These are phyloP conservation scores for Neodontobutis hainanensis DNA, from an alignment of 2,113 vertebrate species.

Conservation along the genomic window DNA sequence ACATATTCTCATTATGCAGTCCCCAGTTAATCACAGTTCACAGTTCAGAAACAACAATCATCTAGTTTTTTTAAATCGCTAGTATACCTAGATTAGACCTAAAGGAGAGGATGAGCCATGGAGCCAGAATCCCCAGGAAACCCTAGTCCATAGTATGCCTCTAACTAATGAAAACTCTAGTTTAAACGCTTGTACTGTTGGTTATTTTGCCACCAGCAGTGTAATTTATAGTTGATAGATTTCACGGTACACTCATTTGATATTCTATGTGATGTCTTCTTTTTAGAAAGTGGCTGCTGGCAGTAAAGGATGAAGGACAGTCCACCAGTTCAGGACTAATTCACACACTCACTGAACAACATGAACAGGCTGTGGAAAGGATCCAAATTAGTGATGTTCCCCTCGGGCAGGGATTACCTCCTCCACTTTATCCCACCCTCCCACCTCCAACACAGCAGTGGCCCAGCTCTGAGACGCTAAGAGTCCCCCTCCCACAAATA, in stretches of 20 bases:
- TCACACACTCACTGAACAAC: constrained; percentile 46
- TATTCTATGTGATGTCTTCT: constrained; percentile 5
- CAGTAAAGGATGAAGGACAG: constrained; percentile 22
- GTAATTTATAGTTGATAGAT: background rate
- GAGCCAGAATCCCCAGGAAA: too few species aligned
- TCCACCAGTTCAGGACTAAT: constrained; percentile 20
- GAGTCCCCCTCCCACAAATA: constrained; percentile 25
- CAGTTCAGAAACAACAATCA: too few species aligned
- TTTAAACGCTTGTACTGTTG: too few species aligned
- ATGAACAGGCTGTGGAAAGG: constrained; percentile 43
- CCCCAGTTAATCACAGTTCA: too few species aligned
- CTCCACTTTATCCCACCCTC: constrained; percentile 54
- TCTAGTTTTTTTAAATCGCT: too few species aligned
- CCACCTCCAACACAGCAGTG: constrained; percentile 38
- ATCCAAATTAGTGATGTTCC: constrained; percentile 60
- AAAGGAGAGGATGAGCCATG: too few species aligned
- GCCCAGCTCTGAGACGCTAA: constrained; percentile 42
- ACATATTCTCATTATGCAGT: too few species aligned
- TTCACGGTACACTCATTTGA: background rate
- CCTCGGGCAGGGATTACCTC: constrained; percentile 67
- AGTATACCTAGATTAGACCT: too few species aligned
- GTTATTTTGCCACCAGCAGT: too few species aligned
- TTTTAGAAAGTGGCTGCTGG: constrained; percentile 36
- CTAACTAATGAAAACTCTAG: too few species aligned
- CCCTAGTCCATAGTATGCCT: too few species aligned